Base-by-base conservation (phyloP, 2,113 vertebrate species). In the Vireo altiloquus region DNA sequence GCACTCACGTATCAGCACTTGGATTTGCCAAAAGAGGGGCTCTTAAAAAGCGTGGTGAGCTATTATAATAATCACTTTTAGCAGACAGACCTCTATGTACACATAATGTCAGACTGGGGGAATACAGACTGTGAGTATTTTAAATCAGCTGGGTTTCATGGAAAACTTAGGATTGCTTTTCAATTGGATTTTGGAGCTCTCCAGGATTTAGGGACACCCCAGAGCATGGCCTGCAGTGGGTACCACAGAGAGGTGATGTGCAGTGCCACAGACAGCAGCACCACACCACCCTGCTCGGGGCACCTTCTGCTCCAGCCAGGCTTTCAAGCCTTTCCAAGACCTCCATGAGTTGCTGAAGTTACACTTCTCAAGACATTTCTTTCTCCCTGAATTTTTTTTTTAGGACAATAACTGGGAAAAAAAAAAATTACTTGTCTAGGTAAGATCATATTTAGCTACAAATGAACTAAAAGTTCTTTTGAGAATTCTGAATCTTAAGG, bases 91-190 rank as follows among this genome's bases (percentile, higher is more conserved):
- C 15, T 39, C 46, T 39, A 3, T 3, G 49, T 13, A 46, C 53
- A 28, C 37, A 7, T 13, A 8, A 25, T 9, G 37, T 47, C 87
- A 80, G n/a, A 39, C 2, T 11, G 11, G 27, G 39, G 52, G 25
- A 61, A 42, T 19, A 22, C 0, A 19, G 13, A 21, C 7, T 2
- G 3, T 14, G n/a, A 16, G 6, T 0, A 33, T 74, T 77, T 35
- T 7, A n/a, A 82, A 46, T 53, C 31, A 65, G 49, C 9, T 19
- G 15, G 47, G 52, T 40, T 61, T 64, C 17, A 11, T 27, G 31
- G 56, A 60, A 87, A 65, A 37, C 11, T 40, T 23, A 3, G 5
- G 13, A 7, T 68, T 1, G 1, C 2, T 78, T 68, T 78, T 24
- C 20, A 3, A 1, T 4, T 42, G 40, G 31, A 53, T 71, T 92